Percentiles rank a stretch among this genome's conserved stretches.
These are phyloP conservation scores for Xylocopa sonorina DNA, from an alignment of 1,140 invertebrate genomes.

Conservation along the genomic window DNA sequence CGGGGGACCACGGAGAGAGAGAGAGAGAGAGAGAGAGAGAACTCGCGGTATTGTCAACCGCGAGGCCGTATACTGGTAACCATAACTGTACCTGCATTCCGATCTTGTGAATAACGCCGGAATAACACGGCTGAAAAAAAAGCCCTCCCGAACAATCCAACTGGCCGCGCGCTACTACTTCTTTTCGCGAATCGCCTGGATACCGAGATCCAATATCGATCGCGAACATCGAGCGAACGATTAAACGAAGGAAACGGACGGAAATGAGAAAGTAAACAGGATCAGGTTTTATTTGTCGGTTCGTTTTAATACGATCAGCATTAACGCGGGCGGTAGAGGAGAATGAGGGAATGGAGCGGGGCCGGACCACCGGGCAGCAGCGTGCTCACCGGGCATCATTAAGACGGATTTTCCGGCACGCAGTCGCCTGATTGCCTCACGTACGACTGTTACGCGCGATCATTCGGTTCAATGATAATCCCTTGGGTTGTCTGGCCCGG, in stretches of 20 bases:
- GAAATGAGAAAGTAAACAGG: too few species aligned
- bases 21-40: too few species aligned
- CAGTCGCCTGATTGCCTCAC: conserved; percentile 72
- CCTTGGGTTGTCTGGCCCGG: conserved; percentile 42
- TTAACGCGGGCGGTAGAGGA: too few species aligned
- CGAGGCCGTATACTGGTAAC: conserved; percentile 67
- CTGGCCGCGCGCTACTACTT: too few species aligned
- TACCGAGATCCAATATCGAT: too few species aligned
- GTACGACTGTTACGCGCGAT: conserved; percentile 69
- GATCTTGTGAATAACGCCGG: conserved; percentile 66
- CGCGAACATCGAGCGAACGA: too few species aligned
- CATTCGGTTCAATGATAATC: conserved; percentile 69
- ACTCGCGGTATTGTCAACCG: conserved; percentile 72
- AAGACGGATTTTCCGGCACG: conserved; percentile 71
- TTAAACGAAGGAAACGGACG: too few species aligned
- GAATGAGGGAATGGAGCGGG: background rate
- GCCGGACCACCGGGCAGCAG: conserved; percentile 53
- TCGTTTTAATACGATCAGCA: too few species aligned
- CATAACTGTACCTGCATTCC: conserved; percentile 80
- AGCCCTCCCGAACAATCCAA: conserved; percentile 4
- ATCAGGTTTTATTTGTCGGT: too few species aligned
- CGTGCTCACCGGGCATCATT: conserved; percentile 60
- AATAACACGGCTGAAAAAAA: conserved; percentile 59
- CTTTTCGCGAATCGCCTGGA: too few species aligned
- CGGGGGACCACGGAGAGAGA: conserved; percentile 30